phyloP scores from a whole-genome alignment of 2,888 invertebrate genomes.

The Lacanobia oleracea region DNA sequence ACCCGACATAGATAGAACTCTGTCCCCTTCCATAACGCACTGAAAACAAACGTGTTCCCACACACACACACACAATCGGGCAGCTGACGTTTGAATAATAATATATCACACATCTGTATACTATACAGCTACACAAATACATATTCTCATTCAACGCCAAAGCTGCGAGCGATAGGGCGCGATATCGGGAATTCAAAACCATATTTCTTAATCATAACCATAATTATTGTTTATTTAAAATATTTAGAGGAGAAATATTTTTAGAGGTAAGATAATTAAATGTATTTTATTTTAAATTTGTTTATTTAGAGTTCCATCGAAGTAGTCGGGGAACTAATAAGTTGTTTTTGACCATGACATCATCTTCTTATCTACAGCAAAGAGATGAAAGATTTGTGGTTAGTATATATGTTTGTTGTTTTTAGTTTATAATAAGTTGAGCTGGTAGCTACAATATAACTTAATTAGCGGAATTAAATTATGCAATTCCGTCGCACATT shows the following conservation, averaged over 20 bases:
- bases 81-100: no score
- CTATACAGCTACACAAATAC: neutral
- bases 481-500: no score
- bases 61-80: neutral
- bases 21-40: neutral
- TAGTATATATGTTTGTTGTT: neutral
- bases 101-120: no score
- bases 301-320: neutral
- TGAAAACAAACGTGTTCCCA: no score
- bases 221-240: neutral
- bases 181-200: neutral
- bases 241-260: neutral
- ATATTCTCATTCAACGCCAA: neutral
- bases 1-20: neutral
- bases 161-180: neutral
- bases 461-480: no score
- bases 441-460: no score
- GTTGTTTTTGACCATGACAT: neutral
- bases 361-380: neutral
- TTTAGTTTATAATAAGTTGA: neutral
- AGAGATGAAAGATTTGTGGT: neutral
- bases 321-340: neutral
- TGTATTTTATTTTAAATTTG: neutral
- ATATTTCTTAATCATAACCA: neutral
- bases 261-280: neutral